Evolutionary conservation across 2,888 invertebrate genomes (phyloP).

Genomic region (Yponomeuta malinellus): DNA sequence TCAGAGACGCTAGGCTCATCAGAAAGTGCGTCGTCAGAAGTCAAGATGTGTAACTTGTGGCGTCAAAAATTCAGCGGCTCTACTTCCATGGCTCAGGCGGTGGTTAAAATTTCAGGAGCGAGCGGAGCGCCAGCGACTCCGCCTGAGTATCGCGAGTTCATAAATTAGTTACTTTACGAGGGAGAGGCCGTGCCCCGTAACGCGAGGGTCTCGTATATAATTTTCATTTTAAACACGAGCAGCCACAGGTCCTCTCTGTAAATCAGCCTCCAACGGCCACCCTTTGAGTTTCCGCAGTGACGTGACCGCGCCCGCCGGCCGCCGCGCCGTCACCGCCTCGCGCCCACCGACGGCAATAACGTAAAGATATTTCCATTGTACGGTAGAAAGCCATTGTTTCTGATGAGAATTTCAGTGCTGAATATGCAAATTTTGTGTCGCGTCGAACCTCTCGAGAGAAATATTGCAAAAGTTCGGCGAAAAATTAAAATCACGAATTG

Average conservation of each 20-base stretch:
- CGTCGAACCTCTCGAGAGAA: slow-evolving; percentile 56
- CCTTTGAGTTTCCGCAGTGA: slow-evolving; percentile 40
- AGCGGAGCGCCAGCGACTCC: slow-evolving; percentile 45
- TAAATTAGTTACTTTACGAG: slow-evolving; percentile 70
- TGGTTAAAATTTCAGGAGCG: slow-evolving; percentile 67
- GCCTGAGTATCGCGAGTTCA: slow-evolving; percentile 60
- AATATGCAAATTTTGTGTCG: slow-evolving; percentile 69
- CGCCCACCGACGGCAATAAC: slow-evolving; percentile 47
- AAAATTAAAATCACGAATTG: slow-evolving; percentile 67
- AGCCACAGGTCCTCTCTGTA: slow-evolving; percentile 63
- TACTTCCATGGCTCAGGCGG: slow-evolving; percentile 40
- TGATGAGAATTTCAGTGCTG: slow-evolving; percentile 69
- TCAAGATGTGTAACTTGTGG: slow-evolving; percentile 42
- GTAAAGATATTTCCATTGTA: slow-evolving; percentile 71
- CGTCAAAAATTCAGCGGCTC: slow-evolving; percentile 50
- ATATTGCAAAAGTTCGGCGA: slow-evolving; percentile 68
- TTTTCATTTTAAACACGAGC: slow-evolving; percentile 66
- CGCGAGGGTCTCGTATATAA: slow-evolving; percentile 55
- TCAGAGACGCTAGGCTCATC: slow-evolving; percentile 1
- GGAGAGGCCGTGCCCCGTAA: slow-evolving; percentile 53
- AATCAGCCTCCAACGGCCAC: slow-evolving; percentile 55
- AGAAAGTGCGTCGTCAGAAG: slow-evolving; percentile 19
- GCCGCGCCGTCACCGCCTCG: slow-evolving; percentile 25
- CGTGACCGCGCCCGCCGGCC: slow-evolving; percentile 25
- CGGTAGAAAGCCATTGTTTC: slow-evolving; percentile 69